Evolutionary conservation across 2,888 invertebrate species (phyloP), one percentile per base, ranked within the genome.

Genomic region (Hydriomena furcata): DNA sequence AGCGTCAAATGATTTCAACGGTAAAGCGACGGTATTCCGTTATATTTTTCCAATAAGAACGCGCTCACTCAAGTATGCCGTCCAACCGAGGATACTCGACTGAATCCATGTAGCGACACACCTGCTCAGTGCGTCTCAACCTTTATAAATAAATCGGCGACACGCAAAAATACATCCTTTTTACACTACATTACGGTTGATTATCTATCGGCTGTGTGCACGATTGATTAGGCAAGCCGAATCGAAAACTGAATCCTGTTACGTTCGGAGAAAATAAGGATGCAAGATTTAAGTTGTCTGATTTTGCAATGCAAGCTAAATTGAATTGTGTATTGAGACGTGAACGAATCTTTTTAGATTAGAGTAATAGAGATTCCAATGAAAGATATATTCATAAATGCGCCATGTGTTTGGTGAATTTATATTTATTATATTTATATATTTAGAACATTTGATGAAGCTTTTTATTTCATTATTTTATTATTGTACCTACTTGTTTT

Each of bases 21-120:
- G 31, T 49, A 47, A 53, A 53, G 31, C 20, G 17, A 8, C n/a
- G 35, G 23, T 53, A 46, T 44, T 44, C 31, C 20, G 28, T 47
- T 42, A 52, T 58, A 58, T 58, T 51, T 47, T 51, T 52, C 52
- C 48, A 58, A 55, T 56, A 55, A 54, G 52, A 49, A 48, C 17
- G 54, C 13, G 55, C 11, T 45, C 58, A 55, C 4, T 47, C 48
- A 51, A 55, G 54, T 52, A 51, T 25, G 17, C 36, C 23, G 46
- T 55, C 57, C 55, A 36, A 51, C 54, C 41, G 31, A 47, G 28
- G 25, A 49, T 49, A 54, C 55, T 60, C 46, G 38, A 12, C 23
- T 61, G 55, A 38, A 13, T 49, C 23, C 44, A 21, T 43, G 51
- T 49, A 35, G 45, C 23, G 42, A 54, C 51, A 58, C 60, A 58